phyloP scores from a whole-genome alignment of 2,888 invertebrate genomes.

The Pimpla rufipes region DNA sequence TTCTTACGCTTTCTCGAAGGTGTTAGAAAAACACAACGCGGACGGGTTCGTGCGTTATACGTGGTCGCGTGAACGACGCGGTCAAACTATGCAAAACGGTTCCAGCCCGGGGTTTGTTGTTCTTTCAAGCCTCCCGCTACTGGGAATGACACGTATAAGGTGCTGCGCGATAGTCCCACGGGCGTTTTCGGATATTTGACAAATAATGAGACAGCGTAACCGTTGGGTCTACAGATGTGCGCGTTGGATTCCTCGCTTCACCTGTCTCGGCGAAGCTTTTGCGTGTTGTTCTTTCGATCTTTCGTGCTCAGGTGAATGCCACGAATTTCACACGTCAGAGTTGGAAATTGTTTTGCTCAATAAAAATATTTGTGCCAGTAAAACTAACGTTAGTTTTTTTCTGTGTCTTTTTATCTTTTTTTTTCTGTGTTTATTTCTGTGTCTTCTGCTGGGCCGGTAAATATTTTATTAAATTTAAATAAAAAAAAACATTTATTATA shows the following conservation, averaged over 20 bases:
- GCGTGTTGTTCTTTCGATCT: conserved; percentile 33
- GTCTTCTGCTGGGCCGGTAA: neutral
- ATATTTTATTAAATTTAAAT: no score
- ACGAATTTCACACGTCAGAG: neutral
- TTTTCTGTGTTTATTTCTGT: neutral
- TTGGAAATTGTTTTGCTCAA: neutral
- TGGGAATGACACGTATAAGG: conserved; percentile 55
- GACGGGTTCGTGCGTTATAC: conserved; percentile 75
- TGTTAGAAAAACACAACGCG: conserved; percentile 77
- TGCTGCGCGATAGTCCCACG: conserved; percentile 61
- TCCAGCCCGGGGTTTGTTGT: conserved; percentile 58
- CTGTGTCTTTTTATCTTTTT: neutral
- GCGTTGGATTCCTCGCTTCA: conserved; percentile 26
- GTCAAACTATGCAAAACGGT: conserved; percentile 55
- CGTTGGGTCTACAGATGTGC: conserved; percentile 22
- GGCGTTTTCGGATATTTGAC: conserved; percentile 72
- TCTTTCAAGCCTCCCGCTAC: conserved; percentile 61
- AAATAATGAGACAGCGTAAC: conserved; percentile 71
- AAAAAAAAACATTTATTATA: no score
- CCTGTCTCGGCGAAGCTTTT: conserved; percentile 49
- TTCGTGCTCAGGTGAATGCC: neutral
- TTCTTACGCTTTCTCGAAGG: conserved; percentile 55
- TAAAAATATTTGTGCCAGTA: neutral
- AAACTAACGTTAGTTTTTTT: neutral
- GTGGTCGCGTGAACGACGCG: conserved; percentile 46